A percentile compares a stretch with the other conserved stretches of the same genome.
Conservation (phyloP, 1,140 invertebrate species). For the Halictus rubicundus region DNA sequence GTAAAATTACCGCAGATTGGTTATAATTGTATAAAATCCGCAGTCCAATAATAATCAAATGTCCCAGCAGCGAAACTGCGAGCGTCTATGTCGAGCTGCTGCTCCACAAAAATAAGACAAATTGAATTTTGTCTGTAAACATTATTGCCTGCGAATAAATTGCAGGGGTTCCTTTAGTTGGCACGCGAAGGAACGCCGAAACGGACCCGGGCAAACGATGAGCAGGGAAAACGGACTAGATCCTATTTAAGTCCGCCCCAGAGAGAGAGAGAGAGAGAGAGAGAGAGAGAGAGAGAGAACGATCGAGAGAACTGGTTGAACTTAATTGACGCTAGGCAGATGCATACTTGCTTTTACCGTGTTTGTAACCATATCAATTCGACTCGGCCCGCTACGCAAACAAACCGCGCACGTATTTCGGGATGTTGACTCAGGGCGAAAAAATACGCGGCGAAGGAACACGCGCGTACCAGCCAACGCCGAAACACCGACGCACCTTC, state of each 20-base stretch:
- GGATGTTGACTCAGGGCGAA: slow-evolving; percentile 64
- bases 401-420: slow-evolving; percentile 64
- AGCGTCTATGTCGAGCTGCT: no score
- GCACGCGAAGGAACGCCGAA: background rate
- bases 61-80: no score
- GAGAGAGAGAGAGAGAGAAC: background rate
- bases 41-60: no score
- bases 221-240: slow-evolving; percentile 20
- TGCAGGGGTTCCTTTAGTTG: no score
- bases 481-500: slow-evolving; percentile 23
- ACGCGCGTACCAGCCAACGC: slow-evolving; percentile 15
- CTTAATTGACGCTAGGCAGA: slow-evolving; percentile 69
- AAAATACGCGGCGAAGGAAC: slow-evolving; percentile 50
- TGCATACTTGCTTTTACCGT: slow-evolving; percentile 60
- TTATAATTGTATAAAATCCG: no score
- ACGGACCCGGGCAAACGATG: background rate
- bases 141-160: no score
- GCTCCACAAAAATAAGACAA: no score
- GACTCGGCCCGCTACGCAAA: slow-evolving; percentile 60
- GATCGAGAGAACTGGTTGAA: slow-evolving; percentile 37
- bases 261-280: no score
- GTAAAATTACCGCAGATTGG: no score
- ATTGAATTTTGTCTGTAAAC: no score
- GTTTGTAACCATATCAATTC: slow-evolving; percentile 66
- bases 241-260: slow-evolving; percentile 53